Percentiles rank a stretch among this genome's conserved stretches.
These are phyloP conservation scores for Tragelaphus buxtoni DNA, from an alignment of 2,113 vertebrate genomes.

Conservation along the genomic window DNA sequence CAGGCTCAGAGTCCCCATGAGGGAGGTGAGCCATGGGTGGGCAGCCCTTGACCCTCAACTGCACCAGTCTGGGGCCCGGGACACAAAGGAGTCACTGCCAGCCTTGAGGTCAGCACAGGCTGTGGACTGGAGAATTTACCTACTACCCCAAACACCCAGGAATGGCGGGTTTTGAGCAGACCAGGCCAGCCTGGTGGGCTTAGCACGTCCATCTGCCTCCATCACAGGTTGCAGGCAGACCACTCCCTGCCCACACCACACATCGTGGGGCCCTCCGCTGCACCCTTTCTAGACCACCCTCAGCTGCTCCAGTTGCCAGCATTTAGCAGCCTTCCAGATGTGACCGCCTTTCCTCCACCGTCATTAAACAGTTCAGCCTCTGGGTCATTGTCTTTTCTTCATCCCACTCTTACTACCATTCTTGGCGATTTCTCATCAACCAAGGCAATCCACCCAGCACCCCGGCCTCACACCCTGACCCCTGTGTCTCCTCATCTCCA, in stretches of 20 bases:
- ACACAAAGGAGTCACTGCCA: neutral
- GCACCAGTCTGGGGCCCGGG: neutral
- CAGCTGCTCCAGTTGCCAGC: neutral
- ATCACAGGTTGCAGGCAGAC: too few relatives aligned
- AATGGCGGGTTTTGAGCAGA: neutral
- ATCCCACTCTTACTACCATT: neutral
- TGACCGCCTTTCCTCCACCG: neutral
- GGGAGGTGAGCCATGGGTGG: neutral
- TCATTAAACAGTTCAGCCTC: neutral
- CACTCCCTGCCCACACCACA: accelerated
- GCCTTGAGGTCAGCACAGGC: neutral
- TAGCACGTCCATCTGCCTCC: neutral
- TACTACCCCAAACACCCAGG: neutral
- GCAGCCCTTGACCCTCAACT: neutral
- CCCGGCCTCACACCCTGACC: neutral
- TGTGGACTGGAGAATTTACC: neutral
- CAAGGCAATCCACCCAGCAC: neutral
- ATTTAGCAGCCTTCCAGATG: neutral
- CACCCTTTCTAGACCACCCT: neutral
- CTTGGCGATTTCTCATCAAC: neutral
- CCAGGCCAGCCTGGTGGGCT: neutral
- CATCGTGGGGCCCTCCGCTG: neutral
- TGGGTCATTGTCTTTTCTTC: neutral
- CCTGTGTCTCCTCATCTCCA: neutral
- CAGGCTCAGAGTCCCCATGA: neutral